These are phyloP conservation scores for Charina bottae DNA, from an alignment of 2,113 vertebrate species.

Conservation along the genomic window DNA sequence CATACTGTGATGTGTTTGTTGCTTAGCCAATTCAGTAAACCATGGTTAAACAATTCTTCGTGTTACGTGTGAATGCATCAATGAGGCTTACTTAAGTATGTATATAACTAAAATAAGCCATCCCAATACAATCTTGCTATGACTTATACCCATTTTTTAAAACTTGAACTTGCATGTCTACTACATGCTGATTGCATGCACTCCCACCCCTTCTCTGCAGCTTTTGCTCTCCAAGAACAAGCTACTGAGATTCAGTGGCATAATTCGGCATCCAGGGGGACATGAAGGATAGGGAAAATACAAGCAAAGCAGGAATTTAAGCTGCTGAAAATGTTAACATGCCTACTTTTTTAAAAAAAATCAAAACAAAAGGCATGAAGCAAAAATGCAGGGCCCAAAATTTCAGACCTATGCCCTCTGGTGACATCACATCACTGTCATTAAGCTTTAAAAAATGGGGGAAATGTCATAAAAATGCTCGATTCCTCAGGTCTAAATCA, in stretches of 20 bases:
- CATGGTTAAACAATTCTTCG: not conserved
- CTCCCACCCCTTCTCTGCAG: not conserved
- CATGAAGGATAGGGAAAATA: not conserved
- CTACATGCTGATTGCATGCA: not conserved
- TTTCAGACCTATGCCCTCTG: not conserved
- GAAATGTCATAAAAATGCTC: not conserved
- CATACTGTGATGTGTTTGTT: not conserved
- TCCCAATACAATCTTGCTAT: not conserved
- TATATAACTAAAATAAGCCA: not conserved
- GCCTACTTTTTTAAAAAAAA: not conserved
- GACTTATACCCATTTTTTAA: not conserved
- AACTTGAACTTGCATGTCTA: not conserved
- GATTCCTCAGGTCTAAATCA: not conserved
- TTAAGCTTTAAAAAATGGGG: not conserved
- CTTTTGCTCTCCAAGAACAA: not conserved
- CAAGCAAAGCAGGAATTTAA: not conserved
- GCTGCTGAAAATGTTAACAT: not conserved
- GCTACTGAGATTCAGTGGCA: not conserved
- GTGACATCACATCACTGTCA: not conserved
- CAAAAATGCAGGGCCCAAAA: not conserved
- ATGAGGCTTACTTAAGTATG: not conserved
- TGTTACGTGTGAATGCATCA: not conserved
- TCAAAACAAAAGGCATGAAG: not conserved
- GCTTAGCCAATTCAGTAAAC: not conserved
- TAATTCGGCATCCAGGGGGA: too few relatives aligned